Evolutionary conservation across 2,797 vertebrate genomes (phyloP), one percentile per base, ranked within the genome.

Genomic region (Florisuga fusca): DNA sequence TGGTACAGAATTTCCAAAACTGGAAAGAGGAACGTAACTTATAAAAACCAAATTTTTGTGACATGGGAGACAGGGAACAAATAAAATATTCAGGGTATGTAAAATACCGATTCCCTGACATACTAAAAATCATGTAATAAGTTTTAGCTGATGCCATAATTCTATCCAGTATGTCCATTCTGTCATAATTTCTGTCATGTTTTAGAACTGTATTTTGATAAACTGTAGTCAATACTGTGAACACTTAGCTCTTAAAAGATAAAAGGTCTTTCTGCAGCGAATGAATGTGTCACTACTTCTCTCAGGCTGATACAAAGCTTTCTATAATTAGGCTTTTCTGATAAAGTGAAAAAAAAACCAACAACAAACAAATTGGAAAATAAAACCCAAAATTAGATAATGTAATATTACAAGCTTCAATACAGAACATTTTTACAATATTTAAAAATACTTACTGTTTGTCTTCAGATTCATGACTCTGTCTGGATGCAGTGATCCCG

Each of bases 371-470:
- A 69, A 85, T 72, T 66, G 15, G 10, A 38, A 58, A 84, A 59
- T 55, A 48, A 66, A 55, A 63, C 34, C 19, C 19, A 48, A 77
- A 74, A 10, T 31, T 54, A n/a, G 12, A 21, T 25, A 62, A 78
- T 33, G 2, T 29, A 76, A 38, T 53, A 10, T 57, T 67, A 43
- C 18, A 85, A 41, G 8, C 45, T 74, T 79, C 51, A 63, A 34
- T 64, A 36, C 5, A 59, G 17, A 50, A 57, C 15, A 31, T 4
- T 5, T 31, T 78, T 67, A 68, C 8, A 41, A 17, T 46, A 9
- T 43, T 81, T 58, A 87, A 69, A 50, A 74, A 69, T 45, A 92
- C 91, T 95, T 96, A 97, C 97, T 78, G 7, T 92, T 95, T 71
- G 20, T 48, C 62, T 91, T 94, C 63, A 53, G 50, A 43, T 55